Evolutionary conservation across 2,888 invertebrate species (phyloP).

Genomic region (Euplagia quadripunctaria): DNA sequence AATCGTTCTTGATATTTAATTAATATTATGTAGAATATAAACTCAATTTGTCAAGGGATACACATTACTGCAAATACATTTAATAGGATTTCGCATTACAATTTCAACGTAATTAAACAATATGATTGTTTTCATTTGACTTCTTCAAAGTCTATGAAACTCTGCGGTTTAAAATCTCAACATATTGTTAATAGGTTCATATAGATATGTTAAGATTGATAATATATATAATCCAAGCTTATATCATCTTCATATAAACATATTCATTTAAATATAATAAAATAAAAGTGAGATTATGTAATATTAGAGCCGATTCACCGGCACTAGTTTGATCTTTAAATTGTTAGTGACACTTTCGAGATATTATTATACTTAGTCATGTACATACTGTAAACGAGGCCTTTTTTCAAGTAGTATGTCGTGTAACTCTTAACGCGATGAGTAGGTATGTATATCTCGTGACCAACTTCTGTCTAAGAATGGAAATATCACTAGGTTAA

Average conservation of each 20-base stretch:
- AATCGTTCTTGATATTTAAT: conserved; percentile 59
- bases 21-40: conserved; percentile 46
- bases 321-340: conserved; percentile 53
- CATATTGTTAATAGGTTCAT: neutral
- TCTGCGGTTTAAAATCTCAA: conserved; percentile 4
- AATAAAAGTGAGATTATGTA: conserved; percentile 47
- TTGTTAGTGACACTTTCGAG: conserved; percentile 70
- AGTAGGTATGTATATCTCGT: conserved; percentile 65
- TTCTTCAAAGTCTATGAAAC: neutral
- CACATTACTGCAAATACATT: conserved; percentile 21
- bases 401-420: conserved; percentile 76
- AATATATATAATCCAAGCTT: conserved; percentile 16
- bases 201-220: neutral
- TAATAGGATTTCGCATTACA: neutral
- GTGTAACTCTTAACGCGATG: conserved; percentile 54
- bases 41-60: conserved; percentile 45
- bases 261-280: conserved; percentile 16
- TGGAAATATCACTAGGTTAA: conserved; percentile 75
- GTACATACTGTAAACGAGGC: conserved; percentile 81
- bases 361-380: conserved; percentile 60
- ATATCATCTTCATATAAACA: conserved; percentile 31
- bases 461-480: conserved; percentile 79
- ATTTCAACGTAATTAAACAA: conserved; percentile 9
- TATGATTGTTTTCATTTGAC: neutral
- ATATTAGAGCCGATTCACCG: conserved; percentile 35